Conservation (phyloP, 2,113 vertebrate species). For the Pyrgilauda ruficollis region DNA sequence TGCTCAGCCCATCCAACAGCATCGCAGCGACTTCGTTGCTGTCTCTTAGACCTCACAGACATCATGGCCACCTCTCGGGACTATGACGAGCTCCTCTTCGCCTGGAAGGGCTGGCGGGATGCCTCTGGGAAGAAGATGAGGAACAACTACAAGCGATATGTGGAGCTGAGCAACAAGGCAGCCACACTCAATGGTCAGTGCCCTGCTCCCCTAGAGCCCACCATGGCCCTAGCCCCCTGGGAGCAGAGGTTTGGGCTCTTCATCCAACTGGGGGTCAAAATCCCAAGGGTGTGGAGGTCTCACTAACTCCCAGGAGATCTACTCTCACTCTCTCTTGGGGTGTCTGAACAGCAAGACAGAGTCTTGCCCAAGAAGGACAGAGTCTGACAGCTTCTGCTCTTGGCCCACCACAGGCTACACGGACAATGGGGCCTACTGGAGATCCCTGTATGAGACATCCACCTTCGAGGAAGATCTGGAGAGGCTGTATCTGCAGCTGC, state of each 20-base stretch:
- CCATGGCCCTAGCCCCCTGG: background rate
- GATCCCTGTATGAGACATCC: constrained; percentile 86
- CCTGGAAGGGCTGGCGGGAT: constrained; percentile 91
- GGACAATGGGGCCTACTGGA: constrained; percentile 90
- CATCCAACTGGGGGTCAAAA: background rate
- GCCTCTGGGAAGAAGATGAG: constrained; percentile 84
- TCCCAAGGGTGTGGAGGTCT: background rate
- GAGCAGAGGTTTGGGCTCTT: background rate
- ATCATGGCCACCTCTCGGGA: constrained; percentile 86
- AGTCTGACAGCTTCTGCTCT: background rate
- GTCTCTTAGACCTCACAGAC: constrained; percentile 82
- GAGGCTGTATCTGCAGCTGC: constrained; percentile 84
- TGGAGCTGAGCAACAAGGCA: constrained; percentile 89
- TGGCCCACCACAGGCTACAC: constrained; percentile 72
- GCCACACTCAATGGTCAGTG: constrained; percentile 87
- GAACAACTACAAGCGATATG: constrained; percentile 82
- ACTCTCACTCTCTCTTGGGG: background rate
- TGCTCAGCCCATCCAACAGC: background rate
- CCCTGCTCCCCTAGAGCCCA: background rate
- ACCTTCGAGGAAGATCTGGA: constrained; percentile 90
- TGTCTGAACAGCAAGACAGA: background rate
- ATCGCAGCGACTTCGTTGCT: background rate
- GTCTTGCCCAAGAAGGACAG: too few relatives aligned
- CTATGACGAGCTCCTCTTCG: constrained; percentile 86
- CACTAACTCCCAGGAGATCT: background rate